Base-by-base conservation (phyloP, 2,888 invertebrate species). In the Melieria omissa region DNA sequence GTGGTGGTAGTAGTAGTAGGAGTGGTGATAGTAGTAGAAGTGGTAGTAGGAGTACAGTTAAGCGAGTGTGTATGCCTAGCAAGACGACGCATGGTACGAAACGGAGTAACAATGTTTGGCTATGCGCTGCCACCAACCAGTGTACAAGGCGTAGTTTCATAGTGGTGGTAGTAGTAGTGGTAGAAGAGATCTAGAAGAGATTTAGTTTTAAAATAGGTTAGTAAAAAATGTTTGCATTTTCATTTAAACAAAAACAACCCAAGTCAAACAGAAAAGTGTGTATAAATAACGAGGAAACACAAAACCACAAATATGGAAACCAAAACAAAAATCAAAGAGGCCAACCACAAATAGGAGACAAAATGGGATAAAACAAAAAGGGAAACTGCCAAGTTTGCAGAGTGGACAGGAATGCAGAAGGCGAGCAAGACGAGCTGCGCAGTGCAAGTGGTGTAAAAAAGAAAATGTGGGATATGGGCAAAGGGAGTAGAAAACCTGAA, bases 131-230 rank as follows among this genome's bases (percentile, higher is more conserved):
- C 52, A 52, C 52, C 52, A 52, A 52, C 12, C 52, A 52, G 52
- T 5, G 4, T n/a, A 14, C 52, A 8, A 52, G 52, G 52, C 52
- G 52, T 52, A 52, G 52, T 12, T 12, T 29, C 12, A 72, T 63
- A 73, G 62, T 66, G 70, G 76, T 79, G 78, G 78, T 77, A 80
- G 67, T 66, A 65, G 65, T 69, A 68, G 73, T 70, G 74, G 76
- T 72, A 65, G 77, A 76, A 80, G 80, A 76, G 71, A 84, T 85
- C 84, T 84, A 84, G 83, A 84, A 84, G 84, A 85, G 83, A 84
- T 83, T 85, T 83, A 82, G 83, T 85, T 81, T 82, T 83, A 83
- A 82, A 84, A 85, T 85, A 82, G 84, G 84, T 84, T 84, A 84
- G 84, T 85, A 76, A 83, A 81, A 81, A 80, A 80, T 76, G 77